Evolutionary conservation across 2,888 invertebrate species (phyloP), one percentile per base, ranked within the genome.

Genomic region (Eueremaeus valkanovi): DNA sequence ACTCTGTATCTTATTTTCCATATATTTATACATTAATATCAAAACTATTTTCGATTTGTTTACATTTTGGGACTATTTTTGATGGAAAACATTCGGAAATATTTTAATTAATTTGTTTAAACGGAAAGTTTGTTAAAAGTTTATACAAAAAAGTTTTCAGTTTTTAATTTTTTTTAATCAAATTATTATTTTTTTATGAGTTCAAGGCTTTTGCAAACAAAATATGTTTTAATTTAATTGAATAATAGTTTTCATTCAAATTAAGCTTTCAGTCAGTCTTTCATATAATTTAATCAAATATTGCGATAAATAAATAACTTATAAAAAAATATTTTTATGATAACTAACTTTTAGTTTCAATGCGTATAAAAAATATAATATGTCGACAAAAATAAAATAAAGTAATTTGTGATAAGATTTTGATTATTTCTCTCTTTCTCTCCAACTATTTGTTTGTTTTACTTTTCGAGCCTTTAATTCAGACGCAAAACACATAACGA

Each of bases 321-420:
- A n/a, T 68, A 21, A 68, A 68, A 63, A 63, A 63, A n/a, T n/a
- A n/a, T n/a, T 63, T n/a, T 63, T 40, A 24, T 68, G 68, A 68
- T 40, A 68, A 68, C 1, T 40, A 68, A 68, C 68, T 68, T 68
- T 68, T 68, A 68, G 36, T 68, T 68, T 68, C 68, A 66, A 66
- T 33, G n/a, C 40, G 11, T 8, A 68, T 21, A 36, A 16, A 68
- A 68, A 36, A 40, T 68, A 18, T 68, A 40, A 40, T 40, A 36
- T 61, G 68, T 68, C 33, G 68, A 21, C 61, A 29, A 21, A 68
- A 68, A 68, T 16, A 68, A 68, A 31, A n/a, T n/a, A n/a, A n/a
- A n/a, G n/a, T 68, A 68, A 68, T 68, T 68, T 68, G 40, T 68
- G 68, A 68, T 68, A 68, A 68, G 68, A 13, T 68, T 68, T 36